Conservation (phyloP, 2,113 vertebrate genomes). For the Hippocampus guttulatus region DNA sequence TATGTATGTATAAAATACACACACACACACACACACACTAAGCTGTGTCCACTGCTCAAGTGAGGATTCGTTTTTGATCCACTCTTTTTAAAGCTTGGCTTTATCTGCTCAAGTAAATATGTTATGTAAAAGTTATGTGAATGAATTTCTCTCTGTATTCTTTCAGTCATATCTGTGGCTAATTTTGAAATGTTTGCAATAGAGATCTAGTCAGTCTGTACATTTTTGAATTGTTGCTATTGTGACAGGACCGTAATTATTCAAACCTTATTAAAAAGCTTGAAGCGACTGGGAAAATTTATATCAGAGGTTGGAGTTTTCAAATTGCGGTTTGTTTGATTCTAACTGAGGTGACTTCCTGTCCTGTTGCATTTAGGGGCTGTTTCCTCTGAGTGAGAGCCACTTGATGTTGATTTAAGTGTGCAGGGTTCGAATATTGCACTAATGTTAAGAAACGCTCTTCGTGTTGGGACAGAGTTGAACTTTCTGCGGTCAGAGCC, state of each 20-base stretch:
- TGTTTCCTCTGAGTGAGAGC: conserved; percentile 60
- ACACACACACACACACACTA: too few relatives aligned
- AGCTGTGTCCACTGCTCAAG: too few relatives aligned
- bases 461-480: conserved; percentile 32
- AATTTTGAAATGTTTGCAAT: conserved; percentile 64
- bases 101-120: too few relatives aligned
- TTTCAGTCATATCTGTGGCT: conserved; percentile 20
- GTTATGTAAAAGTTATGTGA: too few relatives aligned
- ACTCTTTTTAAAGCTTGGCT: too few relatives aligned
- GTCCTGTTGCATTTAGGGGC: conserved; percentile 50
- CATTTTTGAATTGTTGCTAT: conserved; percentile 59
- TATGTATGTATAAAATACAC: too few relatives aligned
- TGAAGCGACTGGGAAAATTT: conserved; percentile 50
- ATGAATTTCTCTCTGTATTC: neutral
- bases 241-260: conserved; percentile 70
- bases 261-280: conserved; percentile 65
- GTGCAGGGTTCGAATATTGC: conserved; percentile 52
- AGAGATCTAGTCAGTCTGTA: conserved; percentile 64
- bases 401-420: conserved; percentile 56
- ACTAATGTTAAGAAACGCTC: conserved; percentile 50
- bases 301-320: conserved; percentile 46
- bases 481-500: conserved; percentile 27
- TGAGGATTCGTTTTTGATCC: too few relatives aligned
- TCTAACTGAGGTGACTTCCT: conserved; percentile 64
- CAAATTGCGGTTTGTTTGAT: conserved; percentile 40